A percentile compares a stretch with the other conserved stretches of the same genome.
Evolutionary conservation across 2,888 invertebrate species (phyloP).

Genomic region (Drosophila anceps): DNA sequence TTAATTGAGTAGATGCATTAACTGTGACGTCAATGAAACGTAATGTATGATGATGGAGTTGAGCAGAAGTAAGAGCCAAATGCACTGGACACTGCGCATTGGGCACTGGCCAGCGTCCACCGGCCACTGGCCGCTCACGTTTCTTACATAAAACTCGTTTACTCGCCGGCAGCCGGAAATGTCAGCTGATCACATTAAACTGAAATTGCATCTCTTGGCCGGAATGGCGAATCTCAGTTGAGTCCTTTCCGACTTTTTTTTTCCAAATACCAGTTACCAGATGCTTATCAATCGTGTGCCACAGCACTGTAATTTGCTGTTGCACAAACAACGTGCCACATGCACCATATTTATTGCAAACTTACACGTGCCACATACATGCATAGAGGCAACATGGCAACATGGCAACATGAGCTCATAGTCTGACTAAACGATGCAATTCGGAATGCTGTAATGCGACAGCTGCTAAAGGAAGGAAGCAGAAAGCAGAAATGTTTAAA

Average conservation of each 20-base stretch:
- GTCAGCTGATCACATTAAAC: constrained; percentile 75
- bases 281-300: constrained; percentile 59
- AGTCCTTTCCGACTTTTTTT: background rate
- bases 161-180: constrained; percentile 48
- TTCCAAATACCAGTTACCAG: constrained; percentile 6
- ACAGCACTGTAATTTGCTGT: constrained; percentile 64
- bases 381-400: constrained; percentile 1
- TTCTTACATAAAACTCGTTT: constrained; percentile 32
- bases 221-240: constrained; percentile 27
- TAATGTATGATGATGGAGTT: background rate
- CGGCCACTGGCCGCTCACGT: constrained; percentile 21
- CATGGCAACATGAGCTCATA: constrained; percentile 52
- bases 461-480: background rate
- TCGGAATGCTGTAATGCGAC: constrained; percentile 10
- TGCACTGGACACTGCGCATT: background rate
- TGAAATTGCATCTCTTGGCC: constrained; percentile 69
- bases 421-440: constrained; percentile 52
- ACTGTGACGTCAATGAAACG: background rate
- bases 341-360: constrained; percentile 65
- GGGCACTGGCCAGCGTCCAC: background rate
- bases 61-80: background rate
- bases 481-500: too few relatives aligned
- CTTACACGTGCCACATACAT: constrained; percentile 31
- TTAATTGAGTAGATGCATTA: constrained; percentile 10
- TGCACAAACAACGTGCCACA: constrained; percentile 66